Evolutionary conservation across 2,888 invertebrate species (phyloP), one percentile per base, ranked within the genome.

Genomic region (Litoditis marina): DNA sequence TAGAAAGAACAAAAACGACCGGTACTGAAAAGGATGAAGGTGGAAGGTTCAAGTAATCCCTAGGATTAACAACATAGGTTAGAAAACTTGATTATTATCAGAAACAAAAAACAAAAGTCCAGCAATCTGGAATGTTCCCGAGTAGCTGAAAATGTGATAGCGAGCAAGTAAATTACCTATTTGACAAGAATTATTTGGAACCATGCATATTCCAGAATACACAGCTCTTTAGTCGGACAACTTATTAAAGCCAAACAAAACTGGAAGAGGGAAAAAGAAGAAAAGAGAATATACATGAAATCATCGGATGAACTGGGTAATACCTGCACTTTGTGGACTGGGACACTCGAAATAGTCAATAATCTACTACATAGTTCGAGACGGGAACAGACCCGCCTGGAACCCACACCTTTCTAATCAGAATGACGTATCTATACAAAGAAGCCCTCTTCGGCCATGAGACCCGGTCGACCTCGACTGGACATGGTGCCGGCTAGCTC

Each of bases 391-490:
- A n/a, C n/a, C n/a, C n/a, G n/a, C n/a, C n/a, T n/a, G n/a, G n/a
- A n/a, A n/a, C n/a, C n/a, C n/a, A n/a, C n/a, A n/a, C n/a, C n/a
- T n/a, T n/a, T n/a, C n/a, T n/a, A n/a, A n/a, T n/a, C n/a, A n/a
- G n/a, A n/a, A n/a, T 39, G 46, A 46, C 4, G 22, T 16, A 36
- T 44, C 46, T 49, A 61, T 49, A 61, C 61, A 31, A 61, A 61
- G 49, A 61, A 61, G 27, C 61, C 61, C 28, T 61, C 61, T 8
- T 61, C 55, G 11, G 42, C 36, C 4, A 47, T 46, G n/a, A 50
- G 32, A 13, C 31, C 36, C 19, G 60, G 25, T 16, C 60, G 28
- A 27, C 42, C 28, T 22, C 36, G 54, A 55, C 55, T 46, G 19
- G 61, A 50, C 49, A 46, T 51, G 11, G 34, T 57, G n/a, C 47